Evolutionary conservation across 2,888 invertebrate genomes (phyloP).

Genomic region (Ferdinandea cuprea): DNA sequence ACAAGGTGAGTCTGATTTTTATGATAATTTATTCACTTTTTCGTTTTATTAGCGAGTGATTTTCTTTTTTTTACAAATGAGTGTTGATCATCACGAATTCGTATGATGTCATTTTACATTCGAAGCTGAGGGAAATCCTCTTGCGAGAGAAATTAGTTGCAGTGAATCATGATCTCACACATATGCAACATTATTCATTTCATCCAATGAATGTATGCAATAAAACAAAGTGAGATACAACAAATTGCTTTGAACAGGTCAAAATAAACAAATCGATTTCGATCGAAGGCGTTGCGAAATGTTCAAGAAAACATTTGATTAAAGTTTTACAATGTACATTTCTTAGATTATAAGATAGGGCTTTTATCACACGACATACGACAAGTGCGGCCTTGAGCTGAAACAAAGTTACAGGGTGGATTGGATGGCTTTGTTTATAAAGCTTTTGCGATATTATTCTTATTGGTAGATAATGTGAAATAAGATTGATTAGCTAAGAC

Average conservation of each 20-base stretch:
- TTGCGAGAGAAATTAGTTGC: slow-evolving; percentile 14
- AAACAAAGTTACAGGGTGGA: not conserved
- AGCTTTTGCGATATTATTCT: no score
- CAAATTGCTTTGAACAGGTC: slow-evolving; percentile 4
- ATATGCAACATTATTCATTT: not conserved
- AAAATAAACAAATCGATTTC: slow-evolving; percentile 26
- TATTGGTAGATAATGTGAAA: no score
- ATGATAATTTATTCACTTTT: not conserved
- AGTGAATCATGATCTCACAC: slow-evolving; percentile 30
- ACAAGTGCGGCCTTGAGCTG: not conserved
- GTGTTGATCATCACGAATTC: slow-evolving; percentile 59
- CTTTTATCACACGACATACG: not conserved
- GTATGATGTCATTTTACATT: slow-evolving; percentile 48
- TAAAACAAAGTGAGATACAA: not conserved
- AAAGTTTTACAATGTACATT: not conserved
- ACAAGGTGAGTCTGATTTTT: slow-evolving; percentile 79
- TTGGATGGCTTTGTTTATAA: no score
- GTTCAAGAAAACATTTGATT: not conserved
- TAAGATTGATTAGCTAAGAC: no score
- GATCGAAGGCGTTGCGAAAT: not conserved
- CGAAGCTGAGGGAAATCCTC: slow-evolving; percentile 6
- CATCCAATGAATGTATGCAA: not conserved
- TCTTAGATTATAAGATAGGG: slow-evolving; percentile 4
- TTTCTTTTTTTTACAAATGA: slow-evolving; percentile 7
- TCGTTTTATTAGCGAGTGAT: not conserved